Base-by-base conservation (phyloP, 2,113 vertebrate species). In the Herpailurus yagouaroundi region DNA sequence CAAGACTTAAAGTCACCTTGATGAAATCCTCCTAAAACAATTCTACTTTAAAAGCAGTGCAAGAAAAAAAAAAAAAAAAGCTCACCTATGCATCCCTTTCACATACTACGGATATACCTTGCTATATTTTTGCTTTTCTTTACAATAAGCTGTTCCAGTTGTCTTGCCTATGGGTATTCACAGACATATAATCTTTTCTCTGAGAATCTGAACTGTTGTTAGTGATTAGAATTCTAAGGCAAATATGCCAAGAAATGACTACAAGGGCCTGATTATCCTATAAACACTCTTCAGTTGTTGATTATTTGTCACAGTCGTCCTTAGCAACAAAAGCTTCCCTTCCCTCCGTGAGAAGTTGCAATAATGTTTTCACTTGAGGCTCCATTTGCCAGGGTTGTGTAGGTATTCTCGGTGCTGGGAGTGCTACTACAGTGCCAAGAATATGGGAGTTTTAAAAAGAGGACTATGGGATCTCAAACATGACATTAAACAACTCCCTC, bases 11-110 rank as follows among this genome's bases (percentile, higher is more conserved):
- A 89, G 33, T 36, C 23, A 23, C 71, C 18, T 92, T 80, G 64
- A 25, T 77, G 89, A 94, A 89, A 90, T 94, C 18, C 38, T 38
- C 66, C 87, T 77, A 90, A 94, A 94, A 98, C 41, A 90, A 82
- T 64, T 91, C 38, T 7, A 57, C 60, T 14, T 94, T 36, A 90
- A 64, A 31, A 79, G 33, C 33, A 66, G 52, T 18, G 69, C 31
- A 55, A 69, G 92, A 38, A 38, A 38, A 38, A 38, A 38, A 36
- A 89, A 89, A 41, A 89, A 68, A 41, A n/a, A 7, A 9, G 69
- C n/a, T 94, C 33, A 76, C 36, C 85, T 57, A 45, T n/a, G 11
- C 27, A 57, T 52, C 89, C 9, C 11, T 89, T 73, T 89, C n/a
- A 71, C 25, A 19, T 89, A 31, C 55, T 60, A 41, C 0, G 45